Conservation (phyloP, 2,113 vertebrate genomes). For the Lipophrys pholis region DNA sequence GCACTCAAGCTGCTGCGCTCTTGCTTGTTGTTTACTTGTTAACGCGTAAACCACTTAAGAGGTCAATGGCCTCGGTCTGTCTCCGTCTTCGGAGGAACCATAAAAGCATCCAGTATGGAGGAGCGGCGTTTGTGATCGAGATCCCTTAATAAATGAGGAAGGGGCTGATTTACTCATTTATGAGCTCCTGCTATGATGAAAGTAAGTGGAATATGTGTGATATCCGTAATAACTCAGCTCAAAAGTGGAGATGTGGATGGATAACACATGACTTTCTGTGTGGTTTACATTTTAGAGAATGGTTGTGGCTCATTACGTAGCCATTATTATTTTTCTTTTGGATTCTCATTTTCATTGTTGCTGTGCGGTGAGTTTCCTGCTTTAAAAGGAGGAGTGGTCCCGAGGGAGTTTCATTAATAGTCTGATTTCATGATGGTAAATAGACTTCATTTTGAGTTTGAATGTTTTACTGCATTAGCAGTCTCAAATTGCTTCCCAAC, state of each 20-base stretch:
- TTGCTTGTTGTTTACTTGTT: conserved; percentile 30
- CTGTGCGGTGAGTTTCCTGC: too few relatives aligned
- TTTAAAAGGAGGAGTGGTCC: too few relatives aligned
- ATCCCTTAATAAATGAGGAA: conserved; percentile 15
- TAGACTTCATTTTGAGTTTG: too few relatives aligned
- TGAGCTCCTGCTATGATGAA: conserved; percentile 13
- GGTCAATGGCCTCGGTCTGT: conserved; percentile 2
- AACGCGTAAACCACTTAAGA: conserved; percentile 21
- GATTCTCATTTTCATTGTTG: too few relatives aligned
- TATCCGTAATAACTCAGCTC: background rate
- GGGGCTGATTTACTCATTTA: conserved; percentile 11
- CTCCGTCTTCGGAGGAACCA: conserved; percentile 20
- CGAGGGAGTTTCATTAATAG: too few relatives aligned
- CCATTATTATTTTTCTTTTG: too few relatives aligned
- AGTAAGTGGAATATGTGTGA: conserved; percentile 13
- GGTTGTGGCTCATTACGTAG: too few relatives aligned
- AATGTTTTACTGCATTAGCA: too few relatives aligned
- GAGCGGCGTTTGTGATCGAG: background rate
- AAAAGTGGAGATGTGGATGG: background rate
- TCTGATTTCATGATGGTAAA: too few relatives aligned
- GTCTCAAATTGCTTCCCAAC: too few relatives aligned
- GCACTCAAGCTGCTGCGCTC: conserved; percentile 7
- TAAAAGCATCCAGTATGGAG: background rate
- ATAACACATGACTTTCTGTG: background rate
- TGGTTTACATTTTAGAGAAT: too few relatives aligned